Evolutionary conservation across 2,888 invertebrate species (phyloP), one percentile per base, ranked within the genome.

Genomic region (Drosophila tanythrix): DNA sequence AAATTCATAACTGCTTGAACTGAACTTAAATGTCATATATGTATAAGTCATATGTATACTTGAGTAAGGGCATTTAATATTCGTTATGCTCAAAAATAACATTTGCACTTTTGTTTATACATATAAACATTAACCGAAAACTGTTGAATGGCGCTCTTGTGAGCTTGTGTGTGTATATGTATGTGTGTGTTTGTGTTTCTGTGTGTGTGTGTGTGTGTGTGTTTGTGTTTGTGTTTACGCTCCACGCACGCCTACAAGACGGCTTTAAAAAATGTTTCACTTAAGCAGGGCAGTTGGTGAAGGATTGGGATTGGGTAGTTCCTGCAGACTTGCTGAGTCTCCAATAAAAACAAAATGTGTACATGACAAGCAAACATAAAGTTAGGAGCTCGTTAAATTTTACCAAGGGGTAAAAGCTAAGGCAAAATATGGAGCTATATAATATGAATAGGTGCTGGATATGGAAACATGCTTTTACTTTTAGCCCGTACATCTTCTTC

Each of bases 331-430:
- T 66, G 52, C 69, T 51, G 63, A 38, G 29, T 56, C 72, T 81
- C 56, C 81, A 86, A 86, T 86, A 86, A 86, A 85, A 89, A 85
- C 86, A 88, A 79, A 86, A 88, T 88, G 86, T 85, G 81, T 82
- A 89, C 85, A 88, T 73, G 89, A 86, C 89, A 88, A 90, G 87
- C 89, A 89, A 82, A 90, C 90, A 90, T 84, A 89, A 90, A 88
- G 87, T 89, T 88, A 79, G 87, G 67, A 89, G 89, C 87, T 88
- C 87, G 90, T 88, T 90, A 90, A 88, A 89, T 83, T 76, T 53
- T 55, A 82, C 87, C 84, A 89, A 89, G 76, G 82, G 78, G 72
- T 77, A 72, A 77, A 79, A 77, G 77, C 68, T 40, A n/a, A 68
- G 38, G 15, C 50, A 33, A 48, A 63, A 52, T 55, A 67, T 67